Conservation (phyloP, 2,113 vertebrate genomes). For the Salminus brasiliensis region DNA sequence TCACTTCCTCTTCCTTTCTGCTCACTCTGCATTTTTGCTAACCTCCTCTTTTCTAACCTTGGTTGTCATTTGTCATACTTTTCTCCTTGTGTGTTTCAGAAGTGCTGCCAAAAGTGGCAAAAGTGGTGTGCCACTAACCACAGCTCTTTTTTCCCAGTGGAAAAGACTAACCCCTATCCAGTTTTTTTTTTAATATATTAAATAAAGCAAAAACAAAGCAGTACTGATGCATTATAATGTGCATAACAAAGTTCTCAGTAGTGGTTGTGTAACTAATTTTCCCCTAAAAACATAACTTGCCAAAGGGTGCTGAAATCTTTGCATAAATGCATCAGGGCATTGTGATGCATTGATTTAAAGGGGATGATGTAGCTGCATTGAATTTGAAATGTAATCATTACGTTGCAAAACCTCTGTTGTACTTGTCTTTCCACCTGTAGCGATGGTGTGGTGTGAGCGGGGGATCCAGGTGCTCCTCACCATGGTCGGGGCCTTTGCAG, state of each 20-base stretch:
- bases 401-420: no score
- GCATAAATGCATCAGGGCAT: background rate
- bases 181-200: no score
- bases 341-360: background rate
- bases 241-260: no score
- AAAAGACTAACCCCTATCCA: no score
- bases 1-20: background rate
- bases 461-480: slow-evolving; percentile 90
- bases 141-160: background rate
- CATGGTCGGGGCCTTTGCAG: slow-evolving; percentile 90
- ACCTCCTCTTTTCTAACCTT: background rate
- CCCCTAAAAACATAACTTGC: no score
- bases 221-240: no score
- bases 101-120: background rate
- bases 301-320: no score
- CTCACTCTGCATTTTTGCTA: slow-evolving; percentile 17
- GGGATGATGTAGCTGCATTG: background rate
- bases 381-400: background rate
- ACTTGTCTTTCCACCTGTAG: slow-evolving; percentile 58
- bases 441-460: slow-evolving; percentile 88
- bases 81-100: background rate
- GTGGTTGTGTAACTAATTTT: no score
- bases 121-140: background rate
- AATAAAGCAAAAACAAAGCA: no score
- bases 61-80: background rate